These are phyloP conservation scores for Paracyclopina nana DNA, from an alignment of 1,140 invertebrate genomes.

Conservation along the genomic window DNA sequence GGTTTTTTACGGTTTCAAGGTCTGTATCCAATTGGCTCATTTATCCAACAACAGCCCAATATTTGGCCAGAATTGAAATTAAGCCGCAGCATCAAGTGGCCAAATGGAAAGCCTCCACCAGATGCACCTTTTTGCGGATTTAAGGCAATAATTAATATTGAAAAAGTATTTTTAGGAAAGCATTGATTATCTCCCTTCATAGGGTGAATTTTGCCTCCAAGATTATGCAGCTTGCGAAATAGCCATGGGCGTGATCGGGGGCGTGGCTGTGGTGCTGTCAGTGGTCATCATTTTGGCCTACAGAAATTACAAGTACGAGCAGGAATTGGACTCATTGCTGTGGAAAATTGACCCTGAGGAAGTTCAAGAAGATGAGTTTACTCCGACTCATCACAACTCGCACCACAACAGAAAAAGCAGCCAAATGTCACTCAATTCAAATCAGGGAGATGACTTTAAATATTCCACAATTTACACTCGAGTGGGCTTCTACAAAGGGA, in stretches of 20 bases:
- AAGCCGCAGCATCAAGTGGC: neutral
- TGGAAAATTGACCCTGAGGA: conserved; percentile 92
- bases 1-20: no score
- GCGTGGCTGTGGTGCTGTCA: conserved; percentile 42
- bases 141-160: neutral
- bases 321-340: conserved; percentile 73
- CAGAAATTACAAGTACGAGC: conserved; percentile 81
- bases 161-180: neutral
- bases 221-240: conserved; percentile 55
- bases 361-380: conserved; percentile 33
- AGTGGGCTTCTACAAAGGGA: conserved; percentile 68
- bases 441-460: conserved; percentile 58
- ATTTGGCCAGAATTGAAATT: neutral
- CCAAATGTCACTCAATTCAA: conserved; percentile 64
- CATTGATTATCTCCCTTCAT: no score
- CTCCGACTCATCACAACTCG: conserved; percentile 16
- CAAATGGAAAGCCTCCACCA: neutral
- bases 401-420: conserved; percentile 29
- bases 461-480: conserved; percentile 68
- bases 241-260: conserved; percentile 50
- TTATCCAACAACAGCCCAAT: neutral
- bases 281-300: conserved; percentile 33
- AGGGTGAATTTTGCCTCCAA: conserved; percentile 25
- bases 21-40: neutral
- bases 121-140: neutral